phyloP scores from a whole-genome alignment of 2,113 vertebrate species.

The Hyla sarda region DNA sequence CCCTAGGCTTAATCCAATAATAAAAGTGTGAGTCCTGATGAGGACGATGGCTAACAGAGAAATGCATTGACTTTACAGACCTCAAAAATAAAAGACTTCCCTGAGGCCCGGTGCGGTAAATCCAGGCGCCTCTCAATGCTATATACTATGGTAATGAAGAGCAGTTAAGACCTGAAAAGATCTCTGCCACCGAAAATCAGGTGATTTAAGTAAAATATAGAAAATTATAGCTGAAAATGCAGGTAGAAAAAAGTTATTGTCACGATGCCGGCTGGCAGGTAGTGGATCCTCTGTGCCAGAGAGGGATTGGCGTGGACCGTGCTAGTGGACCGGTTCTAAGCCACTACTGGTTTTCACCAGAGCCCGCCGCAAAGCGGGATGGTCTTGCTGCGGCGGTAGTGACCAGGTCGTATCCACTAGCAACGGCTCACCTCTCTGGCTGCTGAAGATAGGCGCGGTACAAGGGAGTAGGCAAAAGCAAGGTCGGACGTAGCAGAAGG shows the following conservation, averaged over 20 bases:
- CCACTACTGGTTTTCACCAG: no score
- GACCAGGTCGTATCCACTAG: no score
- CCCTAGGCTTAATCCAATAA: constrained; percentile 46
- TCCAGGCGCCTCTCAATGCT: neutral
- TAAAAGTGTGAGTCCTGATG: constrained; percentile 15
- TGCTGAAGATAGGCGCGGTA: no score
- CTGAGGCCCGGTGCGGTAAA: constrained; percentile 4
- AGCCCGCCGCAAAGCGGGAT: no score
- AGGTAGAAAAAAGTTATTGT: neutral
- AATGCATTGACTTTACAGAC: constrained; percentile 9
- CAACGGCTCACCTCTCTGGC: no score
- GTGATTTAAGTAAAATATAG: neutral
- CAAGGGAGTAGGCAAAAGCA: no score
- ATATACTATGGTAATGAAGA: neutral
- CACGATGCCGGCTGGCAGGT: no score
- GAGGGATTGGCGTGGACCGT: no score
- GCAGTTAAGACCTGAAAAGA: neutral
- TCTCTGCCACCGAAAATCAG: neutral
- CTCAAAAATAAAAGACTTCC: constrained; percentile 1
- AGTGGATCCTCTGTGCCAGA: no score
- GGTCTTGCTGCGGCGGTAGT: no score
- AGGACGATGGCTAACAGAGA: constrained; percentile 2
- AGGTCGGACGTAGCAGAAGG: no score
- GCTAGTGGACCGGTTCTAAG: no score
- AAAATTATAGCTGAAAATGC: neutral